A percentile compares a stretch with the other conserved stretches of the same genome.
These are phyloP conservation scores for Rhyacophila evoluta DNA, from an alignment of 2,888 invertebrate species.

Conservation along the genomic window DNA sequence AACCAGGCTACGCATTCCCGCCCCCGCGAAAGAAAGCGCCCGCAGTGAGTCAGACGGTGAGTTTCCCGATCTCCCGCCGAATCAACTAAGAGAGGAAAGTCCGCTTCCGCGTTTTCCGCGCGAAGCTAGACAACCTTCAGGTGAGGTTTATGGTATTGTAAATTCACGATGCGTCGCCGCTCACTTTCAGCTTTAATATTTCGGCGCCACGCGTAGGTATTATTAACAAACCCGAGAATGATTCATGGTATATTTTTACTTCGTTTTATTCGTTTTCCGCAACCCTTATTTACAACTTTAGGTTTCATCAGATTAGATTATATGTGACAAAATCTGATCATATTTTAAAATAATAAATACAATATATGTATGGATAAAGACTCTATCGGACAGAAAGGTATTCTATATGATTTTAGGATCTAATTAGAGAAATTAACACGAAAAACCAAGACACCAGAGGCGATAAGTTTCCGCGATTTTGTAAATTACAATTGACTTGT, in stretches of 20 bases:
- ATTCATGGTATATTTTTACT: constrained; percentile 8
- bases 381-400: too few species aligned
- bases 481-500: too few species aligned
- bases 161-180: background rate
- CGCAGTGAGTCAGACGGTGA: constrained; percentile 33
- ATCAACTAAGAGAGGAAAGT: background rate
- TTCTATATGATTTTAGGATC: too few species aligned
- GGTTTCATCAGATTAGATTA: background rate
- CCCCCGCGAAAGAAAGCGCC: background rate
- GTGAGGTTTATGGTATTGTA: background rate
- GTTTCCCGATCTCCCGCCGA: constrained; percentile 28
- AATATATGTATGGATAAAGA: too few species aligned
- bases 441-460: too few species aligned
- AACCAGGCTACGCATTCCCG: constrained; percentile 44
- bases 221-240: background rate
- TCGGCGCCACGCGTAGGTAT: constrained; percentile 10
- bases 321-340: too few species aligned
- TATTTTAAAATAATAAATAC: too few species aligned
- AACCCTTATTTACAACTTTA: background rate
- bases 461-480: too few species aligned
- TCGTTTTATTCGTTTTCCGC: background rate
- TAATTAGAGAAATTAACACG: too few species aligned
- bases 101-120: constrained; percentile 25
- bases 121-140: background rate
- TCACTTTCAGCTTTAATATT: background rate